phyloP scores from a whole-genome alignment of 1,140 invertebrate genomes.

The Sarcophaga peregrina region DNA sequence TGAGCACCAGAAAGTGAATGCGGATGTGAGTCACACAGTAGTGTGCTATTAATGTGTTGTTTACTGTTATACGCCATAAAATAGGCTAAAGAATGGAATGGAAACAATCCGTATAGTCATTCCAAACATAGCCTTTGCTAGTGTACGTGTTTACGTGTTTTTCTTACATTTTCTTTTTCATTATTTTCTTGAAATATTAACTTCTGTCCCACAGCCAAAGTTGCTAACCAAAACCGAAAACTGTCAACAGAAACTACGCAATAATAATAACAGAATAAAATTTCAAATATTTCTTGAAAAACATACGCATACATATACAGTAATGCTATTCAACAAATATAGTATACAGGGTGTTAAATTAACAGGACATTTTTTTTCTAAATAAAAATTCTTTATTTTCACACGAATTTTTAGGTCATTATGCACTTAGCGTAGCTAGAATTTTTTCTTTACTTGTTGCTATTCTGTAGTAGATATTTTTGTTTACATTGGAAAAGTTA shows the following conservation, averaged over 20 bases:
- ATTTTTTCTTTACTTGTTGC: too few relatives aligned
- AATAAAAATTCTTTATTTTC: too few relatives aligned
- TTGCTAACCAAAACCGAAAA: background rate
- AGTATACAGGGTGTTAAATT: too few relatives aligned
- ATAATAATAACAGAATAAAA: background rate
- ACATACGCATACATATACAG: background rate
- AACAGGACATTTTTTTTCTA: too few relatives aligned
- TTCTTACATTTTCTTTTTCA: background rate
- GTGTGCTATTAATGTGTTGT: slow-evolving; percentile 28
- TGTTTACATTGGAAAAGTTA: too few relatives aligned
- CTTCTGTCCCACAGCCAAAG: background rate
- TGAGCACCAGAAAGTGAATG: background rate
- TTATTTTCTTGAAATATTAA: background rate
- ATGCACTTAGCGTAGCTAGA: too few relatives aligned
- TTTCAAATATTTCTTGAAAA: background rate
- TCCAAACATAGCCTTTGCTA: background rate
- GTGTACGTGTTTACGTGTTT: background rate
- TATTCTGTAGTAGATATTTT: too few relatives aligned
- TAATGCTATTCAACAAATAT: background rate
- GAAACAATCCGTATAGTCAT: background rate
- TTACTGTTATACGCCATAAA: slow-evolving; percentile 39
- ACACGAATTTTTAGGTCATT: too few relatives aligned
- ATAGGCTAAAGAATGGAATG: slow-evolving; percentile 23
- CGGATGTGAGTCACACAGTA: background rate
- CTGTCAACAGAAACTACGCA: slow-evolving; percentile 17